phyloP scores from a whole-genome alignment of 2,113 vertebrate species.

The Eonycteris spelaea region DNA sequence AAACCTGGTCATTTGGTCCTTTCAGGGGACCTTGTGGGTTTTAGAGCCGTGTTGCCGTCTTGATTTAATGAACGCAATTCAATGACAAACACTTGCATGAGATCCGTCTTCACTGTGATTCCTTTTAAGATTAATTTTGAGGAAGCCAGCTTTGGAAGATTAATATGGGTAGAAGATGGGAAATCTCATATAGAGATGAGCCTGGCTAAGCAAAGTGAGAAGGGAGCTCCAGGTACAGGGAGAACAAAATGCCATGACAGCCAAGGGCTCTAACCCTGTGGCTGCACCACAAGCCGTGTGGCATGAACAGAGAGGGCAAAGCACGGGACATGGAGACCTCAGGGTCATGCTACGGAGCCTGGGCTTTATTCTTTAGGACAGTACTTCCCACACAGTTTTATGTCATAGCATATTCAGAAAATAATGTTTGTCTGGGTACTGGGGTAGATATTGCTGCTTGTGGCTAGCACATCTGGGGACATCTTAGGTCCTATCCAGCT shows the following conservation, averaged over 20 bases:
- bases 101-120: not conserved
- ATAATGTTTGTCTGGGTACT: not conserved
- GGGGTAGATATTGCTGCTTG: too few relatives aligned
- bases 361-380: too few relatives aligned
- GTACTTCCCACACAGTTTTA: not conserved
- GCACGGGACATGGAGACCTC: too few relatives aligned
- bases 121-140: not conserved
- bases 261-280: fast-evolving
- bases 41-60: too few relatives aligned
- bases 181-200: not conserved
- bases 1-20: not conserved
- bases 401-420: not conserved
- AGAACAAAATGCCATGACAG: not conserved
- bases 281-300: fast-evolving
- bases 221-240: not conserved
- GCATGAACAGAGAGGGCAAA: fast-evolving
- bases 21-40: not conserved
- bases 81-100: not conserved
- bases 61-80: not conserved
- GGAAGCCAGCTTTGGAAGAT: not conserved
- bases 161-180: not conserved
- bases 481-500: not conserved
- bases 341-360: not conserved
- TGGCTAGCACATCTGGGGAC: not conserved
- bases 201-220: not conserved